Evolutionary conservation across 2,113 vertebrate species (phyloP), one percentile per base, ranked within the genome.

Genomic region (Brienomyrus longianalis): DNA sequence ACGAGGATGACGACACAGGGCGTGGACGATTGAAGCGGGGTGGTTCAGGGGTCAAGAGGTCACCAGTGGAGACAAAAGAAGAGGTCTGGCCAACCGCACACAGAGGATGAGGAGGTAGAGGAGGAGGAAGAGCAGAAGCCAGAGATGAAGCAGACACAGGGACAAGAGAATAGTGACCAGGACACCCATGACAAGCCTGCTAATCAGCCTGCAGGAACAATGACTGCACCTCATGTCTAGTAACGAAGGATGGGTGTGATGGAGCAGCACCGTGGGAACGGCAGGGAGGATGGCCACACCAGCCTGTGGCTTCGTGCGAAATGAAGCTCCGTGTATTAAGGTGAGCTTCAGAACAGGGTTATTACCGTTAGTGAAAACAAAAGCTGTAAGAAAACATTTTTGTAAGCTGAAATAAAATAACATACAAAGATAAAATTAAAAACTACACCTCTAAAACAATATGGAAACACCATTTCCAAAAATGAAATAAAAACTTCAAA

Each of bases 11-110:
- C 31, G 88, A 91, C 83, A 91, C 52, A 13, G 94, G 94, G 87
- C 93, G 94, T 19, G 94, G 95, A 52, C 94, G 93, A 92, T 94
- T 94, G 90, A 92, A 93, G 10, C 90, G 90, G 31, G 92, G 91
- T 52, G 77, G 17, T 5, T 50, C 89, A 15, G 91, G 2, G 6
- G 91, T 59, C 90, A 92, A 19, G 3, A 93, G 89, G 23, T 93
- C 93, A 84, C 80, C 54, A 90, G 91, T 80, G 51, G 92, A 86
- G 80, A 91, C 86, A 89, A 92, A 66, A 91, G 92, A 91, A 70
- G 91, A 93, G n/a, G 52, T 52, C 95, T 95, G 92, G 93, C 43
- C 85, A 86, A 23, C 47, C 47, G 11, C 83, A 88, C 89, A 15
- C 45, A 5, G 47, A n/a, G 27, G 88, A 27, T 31, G 45, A 56